These are phyloP conservation scores for Cyprinodon diabolis DNA, from an alignment of 2,797 vertebrate genomes.

Conservation along the genomic window DNA sequence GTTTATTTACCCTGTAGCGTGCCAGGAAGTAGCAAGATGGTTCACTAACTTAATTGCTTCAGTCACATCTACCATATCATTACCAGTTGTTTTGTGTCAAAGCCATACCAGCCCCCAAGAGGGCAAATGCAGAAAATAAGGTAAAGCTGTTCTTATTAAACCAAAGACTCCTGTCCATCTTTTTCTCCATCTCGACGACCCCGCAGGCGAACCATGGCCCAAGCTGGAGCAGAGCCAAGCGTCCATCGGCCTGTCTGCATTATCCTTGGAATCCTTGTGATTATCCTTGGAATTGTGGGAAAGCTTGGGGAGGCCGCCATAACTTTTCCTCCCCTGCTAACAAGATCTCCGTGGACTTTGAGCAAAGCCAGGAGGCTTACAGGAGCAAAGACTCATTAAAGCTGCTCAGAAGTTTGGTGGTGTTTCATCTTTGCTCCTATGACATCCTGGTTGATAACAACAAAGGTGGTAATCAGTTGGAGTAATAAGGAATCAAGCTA, in stretches of 20 bases:
- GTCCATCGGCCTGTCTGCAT: slow-evolving; percentile 22
- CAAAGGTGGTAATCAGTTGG: slow-evolving; percentile 71
- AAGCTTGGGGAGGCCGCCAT: background rate
- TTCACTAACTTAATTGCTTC: background rate
- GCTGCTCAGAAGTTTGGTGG: slow-evolving; percentile 86
- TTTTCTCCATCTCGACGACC: slow-evolving; percentile 23
- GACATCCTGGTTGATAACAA: slow-evolving; percentile 85
- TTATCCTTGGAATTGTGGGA: slow-evolving; percentile 12
- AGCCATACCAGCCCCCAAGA: slow-evolving; percentile 35
- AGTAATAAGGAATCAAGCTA: background rate
- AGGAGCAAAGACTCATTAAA: slow-evolving; percentile 88
- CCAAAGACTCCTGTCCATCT: slow-evolving; percentile 30
- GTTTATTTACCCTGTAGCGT: background rate
- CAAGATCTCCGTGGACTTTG: slow-evolving; percentile 81
- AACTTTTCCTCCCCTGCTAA: slow-evolving; percentile 4
- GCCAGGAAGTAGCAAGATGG: background rate
- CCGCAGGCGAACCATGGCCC: slow-evolving; percentile 16
- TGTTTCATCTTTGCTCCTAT: slow-evolving; percentile 89
- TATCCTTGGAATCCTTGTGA: slow-evolving; percentile 13
- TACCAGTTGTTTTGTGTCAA: slow-evolving; percentile 56
- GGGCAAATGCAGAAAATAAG: slow-evolving; percentile 27
- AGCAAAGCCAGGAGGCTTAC: slow-evolving; percentile 84
- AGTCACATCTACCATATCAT: background rate
- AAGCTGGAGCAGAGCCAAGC: slow-evolving; percentile 16
- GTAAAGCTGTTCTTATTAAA: slow-evolving; percentile 19